These are phyloP conservation scores for Eremobia ochroleuca DNA, from an alignment of 2,888 invertebrate genomes.

Conservation along the genomic window DNA sequence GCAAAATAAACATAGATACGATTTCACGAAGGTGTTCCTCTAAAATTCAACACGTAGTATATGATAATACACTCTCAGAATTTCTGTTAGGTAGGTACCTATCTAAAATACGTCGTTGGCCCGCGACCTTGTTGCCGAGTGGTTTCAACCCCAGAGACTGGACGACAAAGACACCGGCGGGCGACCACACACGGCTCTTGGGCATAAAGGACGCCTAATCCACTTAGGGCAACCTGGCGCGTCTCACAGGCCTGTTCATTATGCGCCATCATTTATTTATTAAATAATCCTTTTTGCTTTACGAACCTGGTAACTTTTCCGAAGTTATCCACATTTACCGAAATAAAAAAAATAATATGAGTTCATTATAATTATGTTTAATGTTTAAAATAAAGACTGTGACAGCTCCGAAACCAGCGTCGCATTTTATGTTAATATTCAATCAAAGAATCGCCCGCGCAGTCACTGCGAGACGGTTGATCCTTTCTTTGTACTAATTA, in stretches of 20 bases:
- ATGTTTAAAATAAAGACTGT: constrained; percentile 8
- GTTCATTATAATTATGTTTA: constrained; percentile 13
- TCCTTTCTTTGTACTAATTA: constrained; percentile 15
- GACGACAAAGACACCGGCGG: constrained; percentile 54
- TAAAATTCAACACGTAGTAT: constrained; percentile 6
- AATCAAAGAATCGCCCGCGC: not conserved
- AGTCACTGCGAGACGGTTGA: not conserved
- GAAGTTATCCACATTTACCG: constrained; percentile 16
- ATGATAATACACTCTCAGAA: constrained; percentile 14
- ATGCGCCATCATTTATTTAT: constrained; percentile 67
- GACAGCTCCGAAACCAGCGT: not conserved
- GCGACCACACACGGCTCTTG: constrained; percentile 38
- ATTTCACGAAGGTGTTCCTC: not conserved
- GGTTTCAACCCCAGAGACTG: constrained; percentile 15
- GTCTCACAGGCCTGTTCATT: constrained; percentile 56
- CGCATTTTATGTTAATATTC: not conserved
- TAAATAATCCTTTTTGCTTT: constrained; percentile 52
- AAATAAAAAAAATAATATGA: constrained; percentile 24
- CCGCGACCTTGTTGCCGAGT: constrained; percentile 12
- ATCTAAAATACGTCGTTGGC: constrained; percentile 7
- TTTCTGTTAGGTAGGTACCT: constrained; percentile 18
- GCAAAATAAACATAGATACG: not conserved
- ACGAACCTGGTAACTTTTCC: constrained; percentile 19
- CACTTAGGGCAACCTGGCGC: constrained; percentile 56
- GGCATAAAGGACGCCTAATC: constrained; percentile 65